These are phyloP conservation scores for Zosterops borbonicus DNA, from an alignment of 2,113 vertebrate genomes.

Conservation along the genomic window DNA sequence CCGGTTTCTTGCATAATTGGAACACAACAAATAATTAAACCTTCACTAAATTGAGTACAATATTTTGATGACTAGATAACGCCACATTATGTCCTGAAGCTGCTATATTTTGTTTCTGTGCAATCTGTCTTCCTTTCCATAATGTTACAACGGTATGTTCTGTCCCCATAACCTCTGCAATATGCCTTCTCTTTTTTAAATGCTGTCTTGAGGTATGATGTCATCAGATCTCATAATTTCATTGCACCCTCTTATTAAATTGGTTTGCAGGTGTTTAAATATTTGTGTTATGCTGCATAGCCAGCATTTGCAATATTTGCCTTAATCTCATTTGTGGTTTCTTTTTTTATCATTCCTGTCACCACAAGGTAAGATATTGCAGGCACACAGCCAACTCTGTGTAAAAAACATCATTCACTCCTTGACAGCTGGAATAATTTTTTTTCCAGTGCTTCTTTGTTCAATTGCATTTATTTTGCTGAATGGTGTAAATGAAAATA, in stretches of 20 bases:
- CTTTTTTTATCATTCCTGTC: constrained; percentile 32
- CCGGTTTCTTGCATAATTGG: neutral
- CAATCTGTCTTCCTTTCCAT: constrained; percentile 36
- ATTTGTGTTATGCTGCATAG: neutral
- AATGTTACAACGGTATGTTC: neutral
- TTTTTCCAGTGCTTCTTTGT: constrained; percentile 25
- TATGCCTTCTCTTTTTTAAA: constrained; percentile 41
- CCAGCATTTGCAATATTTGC: constrained; percentile 52
- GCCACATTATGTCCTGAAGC: neutral
- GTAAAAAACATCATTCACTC: constrained; percentile 43
- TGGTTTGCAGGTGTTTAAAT: constrained; percentile 40
- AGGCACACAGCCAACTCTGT: constrained; percentile 4
- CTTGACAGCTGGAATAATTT: constrained; percentile 45
- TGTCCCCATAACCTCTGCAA: neutral
- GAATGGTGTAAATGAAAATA: constrained; percentile 21
- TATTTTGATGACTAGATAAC: constrained; percentile 37
- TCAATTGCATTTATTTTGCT: constrained; percentile 40
- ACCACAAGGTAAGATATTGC: constrained; percentile 57
- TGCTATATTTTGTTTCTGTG: constrained; percentile 28
- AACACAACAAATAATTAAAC: constrained; percentile 22
- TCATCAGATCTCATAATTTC: constrained; percentile 1
- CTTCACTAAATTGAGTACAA: constrained; percentile 20
- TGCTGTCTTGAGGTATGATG: neutral
- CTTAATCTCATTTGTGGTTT: constrained; percentile 32
- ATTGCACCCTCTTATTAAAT: constrained; percentile 15